phyloP scores from a whole-genome alignment of 2,113 vertebrate genomes.

The Epinephelus lanceolatus region DNA sequence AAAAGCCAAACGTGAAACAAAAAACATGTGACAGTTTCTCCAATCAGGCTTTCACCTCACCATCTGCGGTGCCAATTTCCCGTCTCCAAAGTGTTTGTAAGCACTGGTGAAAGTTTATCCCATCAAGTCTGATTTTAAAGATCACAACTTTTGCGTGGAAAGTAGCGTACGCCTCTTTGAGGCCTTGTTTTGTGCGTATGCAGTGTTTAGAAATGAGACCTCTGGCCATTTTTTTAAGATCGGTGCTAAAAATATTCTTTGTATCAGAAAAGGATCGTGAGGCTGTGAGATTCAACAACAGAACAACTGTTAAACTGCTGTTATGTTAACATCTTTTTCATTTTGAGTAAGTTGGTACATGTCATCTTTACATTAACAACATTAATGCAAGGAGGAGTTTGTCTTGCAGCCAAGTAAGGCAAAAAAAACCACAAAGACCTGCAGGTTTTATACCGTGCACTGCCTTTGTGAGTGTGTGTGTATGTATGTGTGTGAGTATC shows the following conservation, averaged over 20 bases:
- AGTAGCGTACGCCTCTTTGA: no score
- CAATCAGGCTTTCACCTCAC: no score
- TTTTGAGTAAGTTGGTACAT: neutral
- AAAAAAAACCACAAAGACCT: neutral
- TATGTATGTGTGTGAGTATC: conserved; percentile 4
- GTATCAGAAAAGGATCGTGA: neutral
- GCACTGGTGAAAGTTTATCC: no score
- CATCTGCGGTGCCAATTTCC: no score
- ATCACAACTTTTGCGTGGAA: no score
- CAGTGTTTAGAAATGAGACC: no score
- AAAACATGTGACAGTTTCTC: no score
- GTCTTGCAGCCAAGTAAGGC: neutral
- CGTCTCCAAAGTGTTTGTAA: no score
- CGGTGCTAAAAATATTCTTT: neutral
- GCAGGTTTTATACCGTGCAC: neutral
- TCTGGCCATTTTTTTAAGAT: neutral
- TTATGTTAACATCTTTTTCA: neutral
- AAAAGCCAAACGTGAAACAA: no score
- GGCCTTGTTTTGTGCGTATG: no score
- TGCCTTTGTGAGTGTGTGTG: neutral
- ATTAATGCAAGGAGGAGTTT: neutral
- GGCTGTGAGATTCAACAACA: no score
- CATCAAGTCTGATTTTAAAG: no score
- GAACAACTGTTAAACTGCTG: neutral
- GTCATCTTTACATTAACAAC: neutral